Evolutionary conservation across 2,888 invertebrate genomes (phyloP).

Genomic region (Synanthedon formicaeformis): DNA sequence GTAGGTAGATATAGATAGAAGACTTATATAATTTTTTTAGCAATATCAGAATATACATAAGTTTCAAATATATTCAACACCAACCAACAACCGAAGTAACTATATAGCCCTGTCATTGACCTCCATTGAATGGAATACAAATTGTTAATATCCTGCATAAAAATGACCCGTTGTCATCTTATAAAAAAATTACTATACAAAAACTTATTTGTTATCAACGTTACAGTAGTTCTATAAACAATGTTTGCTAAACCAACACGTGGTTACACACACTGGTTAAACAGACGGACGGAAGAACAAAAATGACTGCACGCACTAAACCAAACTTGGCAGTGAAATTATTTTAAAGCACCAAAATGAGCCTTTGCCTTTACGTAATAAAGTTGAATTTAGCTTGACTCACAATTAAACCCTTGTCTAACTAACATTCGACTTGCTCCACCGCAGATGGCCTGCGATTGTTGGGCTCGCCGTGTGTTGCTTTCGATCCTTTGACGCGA

Average conservation of each 20-base stretch:
- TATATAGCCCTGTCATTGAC: constrained; percentile 40
- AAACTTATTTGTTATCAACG: constrained; percentile 15
- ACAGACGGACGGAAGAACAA: constrained; percentile 32
- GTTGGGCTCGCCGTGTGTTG: background rate
- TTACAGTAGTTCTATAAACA: constrained; percentile 9
- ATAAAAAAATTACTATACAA: constrained; percentile 6
- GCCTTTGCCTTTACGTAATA: constrained; percentile 12
- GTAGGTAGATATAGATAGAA: too few species aligned
- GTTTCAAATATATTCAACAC: too few species aligned
- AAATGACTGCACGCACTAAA: constrained; percentile 35
- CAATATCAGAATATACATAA: too few species aligned
- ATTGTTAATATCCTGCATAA: constrained; percentile 46
- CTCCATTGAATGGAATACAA: constrained; percentile 31
- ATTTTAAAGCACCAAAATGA: constrained; percentile 14
- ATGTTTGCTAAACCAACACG: constrained; percentile 41
- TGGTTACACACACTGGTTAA: constrained; percentile 30
- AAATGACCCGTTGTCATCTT: constrained; percentile 19
- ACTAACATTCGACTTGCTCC: constrained; percentile 25
- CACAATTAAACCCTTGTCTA: constrained; percentile 22
- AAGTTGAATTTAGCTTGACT: constrained; percentile 13
- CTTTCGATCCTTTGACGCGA: background rate
- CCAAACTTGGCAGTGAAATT: constrained; percentile 63
- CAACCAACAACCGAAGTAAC: too few species aligned
- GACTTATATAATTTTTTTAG: too few species aligned
- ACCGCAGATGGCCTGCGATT: constrained; percentile 31